Percentiles rank a stretch among this genome's conserved stretches.
These are phyloP conservation scores for Pipistrellus kuhlii DNA, from an alignment of 2,797 vertebrate genomes.

Conservation along the genomic window DNA sequence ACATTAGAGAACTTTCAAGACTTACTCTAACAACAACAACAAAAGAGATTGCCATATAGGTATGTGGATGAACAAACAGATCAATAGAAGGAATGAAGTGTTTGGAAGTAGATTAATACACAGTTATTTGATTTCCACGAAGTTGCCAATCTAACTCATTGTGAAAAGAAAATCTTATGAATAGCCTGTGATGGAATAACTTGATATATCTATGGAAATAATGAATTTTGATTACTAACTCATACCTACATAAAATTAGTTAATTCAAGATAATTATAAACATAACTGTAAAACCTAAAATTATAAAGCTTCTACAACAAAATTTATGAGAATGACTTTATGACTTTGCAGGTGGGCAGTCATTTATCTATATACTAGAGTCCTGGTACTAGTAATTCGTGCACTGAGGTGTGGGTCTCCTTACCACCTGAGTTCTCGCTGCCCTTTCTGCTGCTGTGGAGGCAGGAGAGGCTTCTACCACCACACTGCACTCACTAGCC, in stretches of 20 bases:
- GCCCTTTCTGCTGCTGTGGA: too few relatives aligned
- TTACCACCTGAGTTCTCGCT: too few relatives aligned
- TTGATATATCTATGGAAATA: neutral
- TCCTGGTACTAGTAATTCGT: too few relatives aligned
- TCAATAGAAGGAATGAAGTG: neutral
- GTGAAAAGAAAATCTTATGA: neutral
- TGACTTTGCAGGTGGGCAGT: neutral
- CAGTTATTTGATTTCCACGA: neutral
- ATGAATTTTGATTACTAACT: neutral
- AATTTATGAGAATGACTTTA: neutral
- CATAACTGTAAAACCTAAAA: neutral
- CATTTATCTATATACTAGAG: neutral
- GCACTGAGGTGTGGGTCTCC: too few relatives aligned
- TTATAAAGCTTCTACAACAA: neutral
- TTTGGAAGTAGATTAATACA: neutral
- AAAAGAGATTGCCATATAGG: neutral
- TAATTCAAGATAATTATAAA: neutral
- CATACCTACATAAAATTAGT: neutral
- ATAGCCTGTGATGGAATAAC: neutral
- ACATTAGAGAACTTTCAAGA: neutral
- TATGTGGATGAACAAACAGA: neutral
- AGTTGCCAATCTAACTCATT: neutral
- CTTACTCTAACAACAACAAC: neutral
- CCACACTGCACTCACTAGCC: too few relatives aligned
- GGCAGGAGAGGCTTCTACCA: too few relatives aligned